Percentiles rank a stretch among this genome's conserved stretches.
These are phyloP conservation scores for Macroglossus sobrinus DNA, from an alignment of 2,113 vertebrate species.

Conservation along the genomic window DNA sequence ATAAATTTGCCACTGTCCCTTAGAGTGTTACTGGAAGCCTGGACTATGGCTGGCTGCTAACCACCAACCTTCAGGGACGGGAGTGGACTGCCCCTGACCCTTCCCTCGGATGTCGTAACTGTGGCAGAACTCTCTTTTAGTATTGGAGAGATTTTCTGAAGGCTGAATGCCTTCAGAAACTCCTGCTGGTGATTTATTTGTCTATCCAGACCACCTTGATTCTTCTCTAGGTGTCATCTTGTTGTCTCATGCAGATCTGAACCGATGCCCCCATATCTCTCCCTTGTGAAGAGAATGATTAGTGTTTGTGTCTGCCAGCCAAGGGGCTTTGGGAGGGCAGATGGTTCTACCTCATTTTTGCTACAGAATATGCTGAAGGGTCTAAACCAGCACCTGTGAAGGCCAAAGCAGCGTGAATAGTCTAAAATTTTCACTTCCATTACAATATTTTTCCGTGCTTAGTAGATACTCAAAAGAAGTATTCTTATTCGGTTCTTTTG, in stretches of 20 bases:
- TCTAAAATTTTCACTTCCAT: background rate
- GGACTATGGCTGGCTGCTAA: background rate
- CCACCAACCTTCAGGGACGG: background rate
- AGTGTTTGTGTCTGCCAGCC: background rate
- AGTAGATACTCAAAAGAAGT: background rate
- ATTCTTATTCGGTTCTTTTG: background rate
- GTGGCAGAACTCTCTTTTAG: background rate
- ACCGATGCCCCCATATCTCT: background rate
- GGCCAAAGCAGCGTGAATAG: background rate
- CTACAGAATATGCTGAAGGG: background rate
- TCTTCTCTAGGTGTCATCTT: background rate
- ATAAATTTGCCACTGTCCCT: background rate
- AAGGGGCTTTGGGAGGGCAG: background rate
- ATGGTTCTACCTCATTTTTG: background rate
- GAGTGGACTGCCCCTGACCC: background rate
- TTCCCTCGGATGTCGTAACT: background rate
- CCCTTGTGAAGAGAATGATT: background rate
- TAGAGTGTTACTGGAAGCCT: slow-evolving; percentile 54
- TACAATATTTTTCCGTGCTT: background rate
- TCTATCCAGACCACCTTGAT: background rate
- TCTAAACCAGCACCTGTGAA: background rate
- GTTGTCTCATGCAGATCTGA: background rate
- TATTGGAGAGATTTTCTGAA: background rate
- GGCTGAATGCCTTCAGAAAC: background rate
- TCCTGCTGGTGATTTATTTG: background rate